A percentile compares a stretch with the other conserved stretches of the same genome.
These are phyloP conservation scores for Panurus biarmicus DNA, from an alignment of 2,113 vertebrate species.

Conservation along the genomic window DNA sequence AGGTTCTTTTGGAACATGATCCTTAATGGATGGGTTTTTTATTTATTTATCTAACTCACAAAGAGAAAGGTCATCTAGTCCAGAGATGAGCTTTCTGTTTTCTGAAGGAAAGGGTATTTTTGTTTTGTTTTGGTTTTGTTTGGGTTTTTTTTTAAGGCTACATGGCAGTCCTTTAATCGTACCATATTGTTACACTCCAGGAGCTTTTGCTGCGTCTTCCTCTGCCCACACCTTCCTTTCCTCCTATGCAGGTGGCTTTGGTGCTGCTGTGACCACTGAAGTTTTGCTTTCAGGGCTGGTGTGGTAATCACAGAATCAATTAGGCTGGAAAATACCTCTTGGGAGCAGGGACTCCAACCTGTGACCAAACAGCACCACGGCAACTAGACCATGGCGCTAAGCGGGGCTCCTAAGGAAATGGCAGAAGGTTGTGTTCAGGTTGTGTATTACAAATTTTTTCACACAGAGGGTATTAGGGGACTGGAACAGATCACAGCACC, in stretches of 20 bases:
- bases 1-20: background rate
- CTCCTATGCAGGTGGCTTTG: accelerated
- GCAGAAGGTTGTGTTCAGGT: background rate
- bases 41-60: background rate
- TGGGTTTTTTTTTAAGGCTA: background rate
- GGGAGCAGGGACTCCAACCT: background rate
- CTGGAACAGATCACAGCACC: background rate
- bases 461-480: accelerated
- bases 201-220: background rate
- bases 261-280: background rate
- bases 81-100: background rate
- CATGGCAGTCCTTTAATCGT: accelerated
- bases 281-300: background rate
- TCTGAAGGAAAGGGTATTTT: background rate
- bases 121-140: too few species aligned
- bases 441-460: background rate
- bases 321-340: background rate
- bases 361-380: too few species aligned
- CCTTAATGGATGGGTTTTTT: background rate
- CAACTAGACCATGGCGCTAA: background rate
- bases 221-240: background rate
- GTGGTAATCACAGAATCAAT: background rate
- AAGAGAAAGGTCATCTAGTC: background rate
- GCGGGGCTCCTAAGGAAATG: background rate
- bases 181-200: accelerated